Conservation (phyloP, 2,797 vertebrate species). For the Chloroceryle inda region DNA sequence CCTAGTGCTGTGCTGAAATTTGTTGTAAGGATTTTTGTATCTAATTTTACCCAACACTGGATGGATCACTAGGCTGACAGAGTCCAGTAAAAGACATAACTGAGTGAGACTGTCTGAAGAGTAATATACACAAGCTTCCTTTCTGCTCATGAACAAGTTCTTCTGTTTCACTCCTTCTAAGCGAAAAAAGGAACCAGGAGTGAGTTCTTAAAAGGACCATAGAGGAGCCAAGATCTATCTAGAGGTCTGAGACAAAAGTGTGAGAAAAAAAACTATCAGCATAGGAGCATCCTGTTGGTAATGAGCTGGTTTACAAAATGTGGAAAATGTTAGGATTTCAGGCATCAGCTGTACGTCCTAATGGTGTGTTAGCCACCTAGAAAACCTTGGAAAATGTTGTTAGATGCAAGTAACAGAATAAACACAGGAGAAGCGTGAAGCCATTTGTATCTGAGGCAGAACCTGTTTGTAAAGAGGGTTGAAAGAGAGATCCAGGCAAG, state of each 20-base stretch:
- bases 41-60: background rate
- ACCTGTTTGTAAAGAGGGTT: background rate
- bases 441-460: background rate
- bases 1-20: background rate
- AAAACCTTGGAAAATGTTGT: conserved; percentile 30
- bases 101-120: background rate
- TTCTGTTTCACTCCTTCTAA: background rate
- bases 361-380: background rate
- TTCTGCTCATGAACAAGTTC: background rate
- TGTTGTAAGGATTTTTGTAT: background rate
- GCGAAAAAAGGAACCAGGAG: background rate
- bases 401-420: conserved; percentile 2
- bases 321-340: conserved; percentile 30
- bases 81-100: background rate
- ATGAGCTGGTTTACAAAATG: background rate
- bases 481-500: background rate
- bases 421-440: background rate
- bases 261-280: background rate
- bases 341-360: conserved; percentile 15
- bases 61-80: background rate
- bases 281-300: background rate
- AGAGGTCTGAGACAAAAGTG: background rate
- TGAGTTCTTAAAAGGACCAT: background rate
- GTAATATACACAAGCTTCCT: background rate
- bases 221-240: background rate